Percentiles rank a stretch among this genome's conserved stretches.
Conservation (phyloP, 2,113 vertebrate genomes). For the Vulpes ferrilata region DNA sequence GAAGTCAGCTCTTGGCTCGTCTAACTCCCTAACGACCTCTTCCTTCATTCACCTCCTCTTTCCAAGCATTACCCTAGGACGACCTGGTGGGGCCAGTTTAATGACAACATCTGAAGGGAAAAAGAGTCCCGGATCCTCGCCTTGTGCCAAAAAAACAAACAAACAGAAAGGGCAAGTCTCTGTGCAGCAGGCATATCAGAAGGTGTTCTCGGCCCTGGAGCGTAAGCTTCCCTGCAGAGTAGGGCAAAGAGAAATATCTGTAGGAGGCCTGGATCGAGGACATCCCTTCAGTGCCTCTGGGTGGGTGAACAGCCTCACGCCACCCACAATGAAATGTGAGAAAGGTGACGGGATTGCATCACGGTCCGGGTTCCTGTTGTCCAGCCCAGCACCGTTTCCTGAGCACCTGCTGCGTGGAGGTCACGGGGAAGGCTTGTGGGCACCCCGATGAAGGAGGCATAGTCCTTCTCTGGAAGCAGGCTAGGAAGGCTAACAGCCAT, state of each 20-base stretch:
- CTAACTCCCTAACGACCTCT: background rate
- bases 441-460: background rate
- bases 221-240: background rate
- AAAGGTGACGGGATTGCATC: background rate
- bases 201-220: background rate
- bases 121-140: background rate
- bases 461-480: background rate
- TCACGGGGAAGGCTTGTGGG: background rate
- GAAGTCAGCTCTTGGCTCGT: conserved; percentile 49
- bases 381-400: background rate
- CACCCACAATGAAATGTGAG: background rate
- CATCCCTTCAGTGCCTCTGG: background rate
- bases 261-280: background rate
- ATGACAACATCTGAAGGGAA: background rate
- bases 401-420: background rate
- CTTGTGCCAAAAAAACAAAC: background rate
- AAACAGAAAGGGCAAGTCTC: background rate
- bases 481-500: background rate
- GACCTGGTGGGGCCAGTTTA: background rate
- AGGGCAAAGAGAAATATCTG: background rate
- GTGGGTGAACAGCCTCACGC: background rate
- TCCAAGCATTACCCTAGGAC: conserved; percentile 31
- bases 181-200: background rate
- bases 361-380: background rate
- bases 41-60: conserved; percentile 38